A percentile compares a stretch with the other conserved stretches of the same genome.
Conservation (phyloP, 2,888 invertebrate species). For the Sinotaia quadrata region DNA sequence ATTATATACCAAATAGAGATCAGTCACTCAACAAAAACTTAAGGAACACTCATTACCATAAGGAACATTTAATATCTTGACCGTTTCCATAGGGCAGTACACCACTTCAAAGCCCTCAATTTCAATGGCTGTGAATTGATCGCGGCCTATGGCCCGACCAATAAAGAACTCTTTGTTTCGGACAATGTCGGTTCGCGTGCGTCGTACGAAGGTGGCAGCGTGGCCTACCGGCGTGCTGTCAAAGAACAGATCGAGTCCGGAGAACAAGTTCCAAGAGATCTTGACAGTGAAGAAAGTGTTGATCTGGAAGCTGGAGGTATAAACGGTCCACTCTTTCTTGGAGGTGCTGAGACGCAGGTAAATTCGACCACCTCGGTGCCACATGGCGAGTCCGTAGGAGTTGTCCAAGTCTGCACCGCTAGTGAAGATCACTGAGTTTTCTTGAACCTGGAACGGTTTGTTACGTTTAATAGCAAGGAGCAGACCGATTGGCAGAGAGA, state of each 20-base stretch:
- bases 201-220: slow-evolving; percentile 4
- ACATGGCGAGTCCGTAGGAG: slow-evolving; percentile 47
- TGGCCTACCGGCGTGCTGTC: slow-evolving; percentile 32
- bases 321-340: slow-evolving; percentile 45
- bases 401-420: slow-evolving; percentile 42
- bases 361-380: slow-evolving; percentile 40
- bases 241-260: slow-evolving; percentile 39
- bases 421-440: slow-evolving; percentile 39
- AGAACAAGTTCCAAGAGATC: slow-evolving; percentile 48
- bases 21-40: too few species aligned
- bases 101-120: slow-evolving; percentile 47
- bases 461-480: too few species aligned
- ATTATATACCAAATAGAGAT: too few species aligned
- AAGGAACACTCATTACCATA: slow-evolving; percentile 26
- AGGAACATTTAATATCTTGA: slow-evolving; percentile 33
- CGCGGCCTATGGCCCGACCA: slow-evolving; percentile 24
- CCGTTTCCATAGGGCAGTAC: slow-evolving; percentile 39
- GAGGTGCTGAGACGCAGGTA: slow-evolving; percentile 45
- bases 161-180: slow-evolving; percentile 31
- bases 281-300: slow-evolving; percentile 40
- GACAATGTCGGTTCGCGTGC: slow-evolving; percentile 13
- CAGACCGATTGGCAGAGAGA: too few species aligned
- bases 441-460: slow-evolving; percentile 11
- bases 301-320: slow-evolving; percentile 26
- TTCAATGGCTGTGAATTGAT: slow-evolving; percentile 37